A percentile compares a stretch with the other conserved stretches of the same genome.
Conservation (phyloP, 2,113 vertebrate genomes). For the Dicrurus megarhynchus region DNA sequence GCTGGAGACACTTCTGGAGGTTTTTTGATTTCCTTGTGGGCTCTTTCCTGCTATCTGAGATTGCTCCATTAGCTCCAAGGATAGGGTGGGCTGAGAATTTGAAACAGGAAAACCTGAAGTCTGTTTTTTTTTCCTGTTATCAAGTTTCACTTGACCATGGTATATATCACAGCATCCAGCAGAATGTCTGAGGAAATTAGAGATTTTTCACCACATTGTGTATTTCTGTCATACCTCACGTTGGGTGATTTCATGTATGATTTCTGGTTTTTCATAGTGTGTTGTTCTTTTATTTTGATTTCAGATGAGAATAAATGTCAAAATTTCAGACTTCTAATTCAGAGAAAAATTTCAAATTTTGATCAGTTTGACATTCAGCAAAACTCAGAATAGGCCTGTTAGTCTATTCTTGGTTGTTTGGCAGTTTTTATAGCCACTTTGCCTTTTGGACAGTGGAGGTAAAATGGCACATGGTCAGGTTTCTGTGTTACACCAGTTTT, state of each 20-base stretch:
- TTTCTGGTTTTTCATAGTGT: neutral
- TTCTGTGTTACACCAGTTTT: neutral
- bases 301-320: neutral
- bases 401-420: neutral
- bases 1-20: neutral
- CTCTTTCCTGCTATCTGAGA: conserved; percentile 29
- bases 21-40: conserved; percentile 22
- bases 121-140: neutral
- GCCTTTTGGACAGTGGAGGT: neutral
- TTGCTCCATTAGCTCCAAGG: conserved; percentile 27
- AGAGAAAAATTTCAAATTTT: neutral
- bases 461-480: neutral
- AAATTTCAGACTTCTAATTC: neutral
- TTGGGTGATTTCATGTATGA: neutral
- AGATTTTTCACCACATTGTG: neutral
- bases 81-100: neutral
- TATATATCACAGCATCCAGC: neutral
- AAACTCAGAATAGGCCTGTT: neutral
- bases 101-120: conserved; percentile 12
- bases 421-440: neutral
- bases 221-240: neutral
- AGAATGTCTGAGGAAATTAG: neutral
- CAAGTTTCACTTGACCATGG: neutral
- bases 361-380: neutral
- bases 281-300: neutral